Percentiles rank a stretch among this genome's conserved stretches.
Conservation (phyloP, 2,113 vertebrate species). For the Dinomys branickii region DNA sequence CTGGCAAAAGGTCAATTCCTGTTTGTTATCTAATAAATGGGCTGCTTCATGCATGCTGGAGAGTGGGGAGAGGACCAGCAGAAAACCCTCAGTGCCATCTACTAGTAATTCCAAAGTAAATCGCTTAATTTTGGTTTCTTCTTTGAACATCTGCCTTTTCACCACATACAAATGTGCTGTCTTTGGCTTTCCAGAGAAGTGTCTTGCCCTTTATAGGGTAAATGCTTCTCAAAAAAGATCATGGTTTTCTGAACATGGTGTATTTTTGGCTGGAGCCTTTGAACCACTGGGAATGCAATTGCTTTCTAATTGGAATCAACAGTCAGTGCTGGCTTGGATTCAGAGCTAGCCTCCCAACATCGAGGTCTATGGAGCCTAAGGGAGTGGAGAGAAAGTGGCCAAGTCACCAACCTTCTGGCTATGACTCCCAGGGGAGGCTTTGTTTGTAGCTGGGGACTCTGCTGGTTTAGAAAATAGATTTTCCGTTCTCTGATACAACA, state of each 20-base stretch:
- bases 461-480: constrained; percentile 66
- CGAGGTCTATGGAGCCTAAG: background rate
- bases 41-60: background rate
- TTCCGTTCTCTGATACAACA: constrained; percentile 57
- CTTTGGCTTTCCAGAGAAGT: background rate
- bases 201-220: constrained; percentile 28
- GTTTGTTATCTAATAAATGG: constrained; percentile 43
- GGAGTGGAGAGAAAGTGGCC: background rate
- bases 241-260: constrained; percentile 55
- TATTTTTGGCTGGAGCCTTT: constrained; percentile 59
- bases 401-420: background rate
- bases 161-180: background rate
- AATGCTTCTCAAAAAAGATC: constrained; percentile 43
- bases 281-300: constrained; percentile 70
- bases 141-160: constrained; percentile 26
- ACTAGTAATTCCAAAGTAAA: background rate
- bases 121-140: background rate
- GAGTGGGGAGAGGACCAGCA: fast-evolving
- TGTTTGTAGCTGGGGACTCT: constrained; percentile 63
- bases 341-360: background rate
- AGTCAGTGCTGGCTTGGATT: constrained; percentile 39
- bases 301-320: constrained; percentile 76
- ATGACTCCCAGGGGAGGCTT: constrained; percentile 58
- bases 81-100: background rate
- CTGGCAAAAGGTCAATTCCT: constrained; percentile 43